These are phyloP conservation scores for Beris morrisii DNA, from an alignment of 2,888 invertebrate genomes.

Conservation along the genomic window DNA sequence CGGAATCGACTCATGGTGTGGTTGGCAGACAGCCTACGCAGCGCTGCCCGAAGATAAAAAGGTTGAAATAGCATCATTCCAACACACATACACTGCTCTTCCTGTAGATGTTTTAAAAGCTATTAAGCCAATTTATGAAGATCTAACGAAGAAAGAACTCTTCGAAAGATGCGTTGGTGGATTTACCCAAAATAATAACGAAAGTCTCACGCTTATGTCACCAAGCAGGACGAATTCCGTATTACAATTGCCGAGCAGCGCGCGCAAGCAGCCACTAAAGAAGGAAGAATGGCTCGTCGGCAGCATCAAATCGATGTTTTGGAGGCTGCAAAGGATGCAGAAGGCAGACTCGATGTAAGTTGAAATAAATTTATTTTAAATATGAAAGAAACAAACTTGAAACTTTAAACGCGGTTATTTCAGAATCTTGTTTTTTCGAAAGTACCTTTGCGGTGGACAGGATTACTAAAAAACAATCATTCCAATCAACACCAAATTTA, in stretches of 20 bases:
- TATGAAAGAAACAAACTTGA: conserved; percentile 4
- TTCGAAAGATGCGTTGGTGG: conserved; percentile 13
- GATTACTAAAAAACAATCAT: conserved; percentile 7
- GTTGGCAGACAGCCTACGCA: background rate
- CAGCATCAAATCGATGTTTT: conserved; percentile 7
- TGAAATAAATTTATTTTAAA: conserved; percentile 2
- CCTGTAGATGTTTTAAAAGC: conserved; percentile 16
- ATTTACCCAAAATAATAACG: conserved; percentile 17
- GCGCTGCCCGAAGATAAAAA: too few relatives aligned
- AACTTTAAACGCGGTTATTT: conserved; percentile 9
- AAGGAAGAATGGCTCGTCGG: conserved; percentile 4
- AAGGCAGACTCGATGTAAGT: conserved; percentile 3
- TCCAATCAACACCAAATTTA: conserved; percentile 5
- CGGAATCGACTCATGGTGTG: conserved; percentile 7
- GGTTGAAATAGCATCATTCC: background rate
- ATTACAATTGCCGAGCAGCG: conserved; percentile 3
- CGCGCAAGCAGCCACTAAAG: conserved; percentile 7
- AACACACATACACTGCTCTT: conserved; percentile 9
- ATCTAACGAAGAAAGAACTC: conserved; percentile 14
- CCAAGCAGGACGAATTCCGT: too few relatives aligned
- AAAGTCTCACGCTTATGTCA: too few relatives aligned
- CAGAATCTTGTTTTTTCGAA: conserved; percentile 7
- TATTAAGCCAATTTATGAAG: conserved; percentile 19
- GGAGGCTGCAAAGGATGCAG: conserved; percentile 2
- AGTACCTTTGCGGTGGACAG: conserved; percentile 10